Percentiles rank a stretch among this genome's conserved stretches.
These are phyloP conservation scores for Harpalus rubripes DNA, from an alignment of 2,888 invertebrate genomes.

Conservation along the genomic window DNA sequence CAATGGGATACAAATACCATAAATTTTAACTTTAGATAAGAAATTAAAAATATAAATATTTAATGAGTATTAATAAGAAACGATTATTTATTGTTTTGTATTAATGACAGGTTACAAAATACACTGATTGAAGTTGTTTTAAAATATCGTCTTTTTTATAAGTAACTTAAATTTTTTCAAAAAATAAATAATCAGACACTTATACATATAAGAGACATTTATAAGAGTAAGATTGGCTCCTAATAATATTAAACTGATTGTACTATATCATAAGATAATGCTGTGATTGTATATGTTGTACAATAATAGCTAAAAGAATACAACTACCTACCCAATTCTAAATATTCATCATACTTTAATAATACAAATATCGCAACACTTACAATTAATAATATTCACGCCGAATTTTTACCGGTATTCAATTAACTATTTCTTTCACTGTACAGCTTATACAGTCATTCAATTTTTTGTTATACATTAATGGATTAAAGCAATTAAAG, in stretches of 20 bases:
- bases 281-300: conserved; percentile 6
- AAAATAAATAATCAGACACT: too few species aligned
- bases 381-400: background rate
- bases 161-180: too few species aligned
- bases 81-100: too few species aligned
- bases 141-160: too few species aligned
- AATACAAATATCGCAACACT: background rate
- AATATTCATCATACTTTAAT: background rate
- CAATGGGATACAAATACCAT: too few species aligned
- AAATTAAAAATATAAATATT: too few species aligned
- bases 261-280: background rate
- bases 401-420: background rate
- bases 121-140: too few species aligned
- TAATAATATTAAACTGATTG: background rate
- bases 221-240: background rate
- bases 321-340: background rate
- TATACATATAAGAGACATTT: too few species aligned
- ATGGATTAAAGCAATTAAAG: background rate
- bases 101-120: too few species aligned
- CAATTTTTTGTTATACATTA: background rate
- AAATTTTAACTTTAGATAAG: too few species aligned
- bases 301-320: conserved; percentile 7
- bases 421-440: background rate
- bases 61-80: too few species aligned
- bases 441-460: conserved; percentile 3